phyloP scores from a whole-genome alignment of 2,113 vertebrate genomes.

The Cavia porcellus region DNA sequence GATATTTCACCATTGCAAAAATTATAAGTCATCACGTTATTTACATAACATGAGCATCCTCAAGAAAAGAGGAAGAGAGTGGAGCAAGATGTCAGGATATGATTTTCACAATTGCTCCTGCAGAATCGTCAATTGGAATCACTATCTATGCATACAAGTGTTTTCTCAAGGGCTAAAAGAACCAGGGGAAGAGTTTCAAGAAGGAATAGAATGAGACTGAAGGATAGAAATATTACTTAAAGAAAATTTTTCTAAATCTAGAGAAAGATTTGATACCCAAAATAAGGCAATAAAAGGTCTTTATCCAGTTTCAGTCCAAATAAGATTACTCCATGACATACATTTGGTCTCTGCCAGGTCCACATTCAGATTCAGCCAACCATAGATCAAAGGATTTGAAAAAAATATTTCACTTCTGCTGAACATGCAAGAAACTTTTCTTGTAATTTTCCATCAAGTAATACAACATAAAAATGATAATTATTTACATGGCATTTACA shows the following conservation, averaged over 20 bases:
- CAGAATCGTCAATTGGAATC: background rate
- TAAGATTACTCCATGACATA: background rate
- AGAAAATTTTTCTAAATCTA: background rate
- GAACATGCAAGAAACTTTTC: background rate
- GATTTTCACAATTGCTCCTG: background rate
- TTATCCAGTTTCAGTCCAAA: background rate
- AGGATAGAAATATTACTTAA: background rate
- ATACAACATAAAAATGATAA: background rate
- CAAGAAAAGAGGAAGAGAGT: background rate
- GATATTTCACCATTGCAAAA: background rate
- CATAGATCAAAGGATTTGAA: background rate
- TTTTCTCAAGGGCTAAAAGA: background rate
- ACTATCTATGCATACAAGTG: background rate
- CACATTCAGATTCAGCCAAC: background rate
- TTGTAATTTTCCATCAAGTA: background rate
- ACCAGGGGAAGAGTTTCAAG: too few relatives aligned
- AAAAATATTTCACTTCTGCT: background rate
- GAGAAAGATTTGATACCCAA: background rate
- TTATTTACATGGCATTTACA: background rate
- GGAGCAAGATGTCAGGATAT: too few relatives aligned
- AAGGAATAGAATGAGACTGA: background rate
- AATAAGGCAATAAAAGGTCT: background rate
- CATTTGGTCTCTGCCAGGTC: background rate
- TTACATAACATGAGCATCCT: background rate
- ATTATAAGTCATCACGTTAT: background rate